Percentiles rank a stretch among this genome's conserved stretches.
phyloP scores from a whole-genome alignment of 2,888 invertebrate genomes.

The Branchipolynoe longqiensis region DNA sequence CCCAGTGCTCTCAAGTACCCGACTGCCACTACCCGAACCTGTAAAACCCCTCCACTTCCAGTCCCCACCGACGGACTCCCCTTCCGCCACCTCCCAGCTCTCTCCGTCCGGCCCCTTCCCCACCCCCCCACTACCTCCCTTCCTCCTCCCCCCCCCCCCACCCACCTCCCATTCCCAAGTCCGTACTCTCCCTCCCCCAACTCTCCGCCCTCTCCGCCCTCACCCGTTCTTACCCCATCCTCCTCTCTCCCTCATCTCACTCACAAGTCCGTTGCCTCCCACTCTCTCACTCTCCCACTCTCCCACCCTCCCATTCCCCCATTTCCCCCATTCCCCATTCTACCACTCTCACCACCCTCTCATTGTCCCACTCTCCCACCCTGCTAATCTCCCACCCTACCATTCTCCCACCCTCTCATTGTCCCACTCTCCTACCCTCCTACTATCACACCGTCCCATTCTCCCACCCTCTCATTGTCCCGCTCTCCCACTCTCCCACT shows the following conservation, averaged over 20 bases:
- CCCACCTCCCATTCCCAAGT: too few species aligned
- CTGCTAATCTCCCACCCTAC: background rate
- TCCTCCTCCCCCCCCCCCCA: background rate
- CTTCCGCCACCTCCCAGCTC: background rate
- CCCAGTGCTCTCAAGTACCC: too few species aligned
- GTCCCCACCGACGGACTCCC: background rate
- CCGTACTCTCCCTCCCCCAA: background rate
- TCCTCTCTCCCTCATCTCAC: background rate
- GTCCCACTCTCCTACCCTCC: conserved; percentile 3
- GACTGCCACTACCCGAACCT: too few species aligned
- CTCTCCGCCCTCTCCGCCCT: background rate
- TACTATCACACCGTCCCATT: background rate
- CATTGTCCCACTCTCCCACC: conserved; percentile 2
- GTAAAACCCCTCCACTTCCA: too few species aligned
- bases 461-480: too few species aligned
- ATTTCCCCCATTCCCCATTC: too few species aligned
- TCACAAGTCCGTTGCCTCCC: background rate
- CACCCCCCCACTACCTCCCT: background rate
- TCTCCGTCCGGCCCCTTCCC: background rate
- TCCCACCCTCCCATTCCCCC: background rate
- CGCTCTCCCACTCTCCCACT: too few species aligned
- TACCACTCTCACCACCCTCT: too few species aligned
- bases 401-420: too few species aligned
- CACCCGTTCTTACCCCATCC: background rate
- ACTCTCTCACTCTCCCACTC: background rate